Evolutionary conservation across 2,888 invertebrate species (phyloP), one percentile per base, ranked within the genome.

Genomic region (Drosophila dives): DNA sequence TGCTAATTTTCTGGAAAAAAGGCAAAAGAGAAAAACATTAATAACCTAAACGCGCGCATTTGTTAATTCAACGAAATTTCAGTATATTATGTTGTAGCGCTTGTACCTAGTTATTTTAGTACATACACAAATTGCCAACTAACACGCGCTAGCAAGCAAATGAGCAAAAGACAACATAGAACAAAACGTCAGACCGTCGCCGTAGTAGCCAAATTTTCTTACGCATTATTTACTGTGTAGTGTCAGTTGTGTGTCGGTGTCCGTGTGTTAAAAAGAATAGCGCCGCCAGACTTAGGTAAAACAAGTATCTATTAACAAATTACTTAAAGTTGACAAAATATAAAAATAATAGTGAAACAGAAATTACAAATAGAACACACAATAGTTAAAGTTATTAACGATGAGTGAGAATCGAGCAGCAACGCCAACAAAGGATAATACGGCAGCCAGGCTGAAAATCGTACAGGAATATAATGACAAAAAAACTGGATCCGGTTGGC

Each of bases 381-480:
- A 50, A 63, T 54, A 45, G 45, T 23, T 45, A 5, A 29, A 68
- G 75, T 75, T 75, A 32, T 42, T 56, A 64, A 73, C 64, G 68
- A 85, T 85, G 85, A 85, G 90, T 84, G 85, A 85, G 61, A 79
- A 75, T 54, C 36, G 42, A 42, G 60, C 62, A 40, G 34, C 72
- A 49, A 36, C 64, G 38, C 54, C 64, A 65, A 70, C 72, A 70
- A 74, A 62, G 87, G 87, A 83, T 60, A 75, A 61, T 29, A 68
- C 72, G 58, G 54, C 76, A 59, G 88, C 88, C 59, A 82, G 80
- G 67, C 71, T 72, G 3, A 80, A 67, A 72, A 82, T 85, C 55
- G 85, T 79, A 74, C 61, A 71, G 75, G 85, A 85, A 77, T 85
- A 85, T 64, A 81, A 86, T 72, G 73, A 70, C 36, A 87, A 80